Conservation (phyloP, 2,113 vertebrate genomes). For the Aepyceros melampus region DNA sequence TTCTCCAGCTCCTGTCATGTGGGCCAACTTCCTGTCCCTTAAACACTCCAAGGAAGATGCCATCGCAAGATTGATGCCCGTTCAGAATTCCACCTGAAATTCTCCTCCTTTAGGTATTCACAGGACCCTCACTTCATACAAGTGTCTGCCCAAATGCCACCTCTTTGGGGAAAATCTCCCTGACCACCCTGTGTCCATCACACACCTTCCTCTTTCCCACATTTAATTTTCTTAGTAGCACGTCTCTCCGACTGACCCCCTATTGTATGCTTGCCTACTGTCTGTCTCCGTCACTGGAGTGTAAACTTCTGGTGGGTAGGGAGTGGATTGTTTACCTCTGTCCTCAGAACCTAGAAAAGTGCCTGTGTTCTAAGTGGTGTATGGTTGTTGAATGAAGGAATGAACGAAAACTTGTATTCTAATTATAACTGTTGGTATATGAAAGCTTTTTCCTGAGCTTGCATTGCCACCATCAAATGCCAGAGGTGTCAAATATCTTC, state of each 20-base stretch:
- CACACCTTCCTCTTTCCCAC: background rate
- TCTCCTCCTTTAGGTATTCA: background rate
- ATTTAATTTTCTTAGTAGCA: background rate
- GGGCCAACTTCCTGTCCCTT: background rate
- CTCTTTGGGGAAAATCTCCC: background rate
- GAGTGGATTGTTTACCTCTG: background rate
- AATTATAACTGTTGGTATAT: background rate
- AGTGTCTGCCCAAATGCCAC: background rate
- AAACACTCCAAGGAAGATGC: background rate
- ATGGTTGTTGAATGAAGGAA: background rate
- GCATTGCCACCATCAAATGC: background rate
- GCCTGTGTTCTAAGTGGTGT: background rate
- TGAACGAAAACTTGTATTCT: background rate
- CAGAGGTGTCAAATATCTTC: background rate
- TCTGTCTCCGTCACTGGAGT: background rate
- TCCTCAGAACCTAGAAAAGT: background rate
- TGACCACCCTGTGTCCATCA: background rate
- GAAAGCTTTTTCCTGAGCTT: background rate
- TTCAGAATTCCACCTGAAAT: background rate
- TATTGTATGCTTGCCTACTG: background rate
- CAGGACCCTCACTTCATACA: background rate
- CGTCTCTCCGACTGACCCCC: background rate
- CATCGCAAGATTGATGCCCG: background rate
- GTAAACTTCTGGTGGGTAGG: background rate
- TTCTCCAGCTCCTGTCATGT: background rate